A percentile compares a stretch with the other conserved stretches of the same genome.
Conservation (phyloP, 1,140 invertebrate genomes). For the Adoxophyes honmai region DNA sequence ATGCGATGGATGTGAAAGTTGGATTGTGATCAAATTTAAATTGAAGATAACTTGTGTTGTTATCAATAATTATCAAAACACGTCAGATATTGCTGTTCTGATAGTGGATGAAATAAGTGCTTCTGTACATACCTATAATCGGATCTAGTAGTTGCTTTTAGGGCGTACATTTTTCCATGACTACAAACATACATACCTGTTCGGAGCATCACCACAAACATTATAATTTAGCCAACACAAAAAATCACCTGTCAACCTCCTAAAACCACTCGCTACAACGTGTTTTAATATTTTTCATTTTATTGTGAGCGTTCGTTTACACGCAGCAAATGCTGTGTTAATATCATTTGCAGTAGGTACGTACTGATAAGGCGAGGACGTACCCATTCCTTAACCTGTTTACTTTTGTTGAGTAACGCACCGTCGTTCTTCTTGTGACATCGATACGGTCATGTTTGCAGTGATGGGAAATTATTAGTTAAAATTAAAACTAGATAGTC, state of each 20-base stretch:
- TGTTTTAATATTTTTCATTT: no score
- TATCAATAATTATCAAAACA: constrained; percentile 49
- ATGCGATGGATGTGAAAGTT: no score
- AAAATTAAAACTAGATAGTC: constrained; percentile 16
- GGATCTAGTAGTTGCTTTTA: no score
- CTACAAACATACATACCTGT: no score
- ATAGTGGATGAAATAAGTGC: constrained; percentile 26
- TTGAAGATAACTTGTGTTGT: background rate
- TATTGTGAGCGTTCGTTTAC: no score
- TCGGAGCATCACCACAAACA: no score
- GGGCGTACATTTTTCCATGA: background rate
- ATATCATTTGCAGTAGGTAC: constrained; percentile 10
- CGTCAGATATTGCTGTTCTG: constrained; percentile 36
- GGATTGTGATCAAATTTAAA: no score
- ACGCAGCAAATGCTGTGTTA: background rate
- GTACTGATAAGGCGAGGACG: constrained; percentile 21
- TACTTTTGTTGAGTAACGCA: constrained; percentile 20
- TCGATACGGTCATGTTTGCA: background rate
- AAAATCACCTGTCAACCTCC: no score
- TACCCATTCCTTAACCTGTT: constrained; percentile 19
- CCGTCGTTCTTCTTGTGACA: constrained; percentile 9
- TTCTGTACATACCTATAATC: no score
- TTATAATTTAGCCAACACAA: no score
- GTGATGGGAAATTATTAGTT: background rate
- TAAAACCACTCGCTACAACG: no score